phyloP scores from a whole-genome alignment of 2,888 invertebrate species.

The Ceriagrion tenellum region DNA sequence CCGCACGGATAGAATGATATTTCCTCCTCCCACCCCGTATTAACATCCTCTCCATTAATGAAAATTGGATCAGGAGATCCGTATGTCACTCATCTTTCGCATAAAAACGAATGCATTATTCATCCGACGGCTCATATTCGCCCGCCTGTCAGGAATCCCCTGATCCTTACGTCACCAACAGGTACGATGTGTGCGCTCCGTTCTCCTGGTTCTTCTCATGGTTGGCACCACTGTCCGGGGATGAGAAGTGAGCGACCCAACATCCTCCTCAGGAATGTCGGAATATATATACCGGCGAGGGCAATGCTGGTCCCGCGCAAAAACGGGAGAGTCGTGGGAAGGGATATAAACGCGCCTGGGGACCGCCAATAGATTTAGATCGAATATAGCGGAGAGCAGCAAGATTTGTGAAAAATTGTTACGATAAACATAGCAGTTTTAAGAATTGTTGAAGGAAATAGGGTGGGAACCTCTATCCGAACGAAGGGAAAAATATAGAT shows the following conservation, averaged over 20 bases:
- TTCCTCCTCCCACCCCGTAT: not conserved
- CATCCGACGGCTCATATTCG: not conserved
- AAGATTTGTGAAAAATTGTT: too few relatives aligned
- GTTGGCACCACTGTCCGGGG: not conserved
- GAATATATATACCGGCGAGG: not conserved
- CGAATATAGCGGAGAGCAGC: too few relatives aligned
- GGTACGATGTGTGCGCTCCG: not conserved
- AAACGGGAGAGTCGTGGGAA: too few relatives aligned
- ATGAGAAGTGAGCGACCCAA: not conserved
- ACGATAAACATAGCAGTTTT: too few relatives aligned
- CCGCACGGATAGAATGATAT: not conserved
- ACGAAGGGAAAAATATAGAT: too few relatives aligned
- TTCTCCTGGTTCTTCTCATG: not conserved
- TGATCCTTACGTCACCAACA: not conserved
- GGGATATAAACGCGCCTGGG: too few relatives aligned
- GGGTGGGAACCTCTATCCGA: too few relatives aligned
- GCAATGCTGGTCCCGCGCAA: too few relatives aligned
- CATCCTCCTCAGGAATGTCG: not conserved
- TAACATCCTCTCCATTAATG: not conserved
- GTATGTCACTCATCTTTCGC: not conserved
- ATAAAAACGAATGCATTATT: slow-evolving; percentile 31
- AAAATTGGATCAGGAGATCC: slow-evolving; percentile 24
- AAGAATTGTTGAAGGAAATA: too few relatives aligned
- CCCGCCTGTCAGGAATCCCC: not conserved
- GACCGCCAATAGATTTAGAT: too few relatives aligned